These are phyloP conservation scores for Taeniopygia guttata DNA, from an alignment of 2,797 vertebrate genomes.

Conservation along the genomic window DNA sequence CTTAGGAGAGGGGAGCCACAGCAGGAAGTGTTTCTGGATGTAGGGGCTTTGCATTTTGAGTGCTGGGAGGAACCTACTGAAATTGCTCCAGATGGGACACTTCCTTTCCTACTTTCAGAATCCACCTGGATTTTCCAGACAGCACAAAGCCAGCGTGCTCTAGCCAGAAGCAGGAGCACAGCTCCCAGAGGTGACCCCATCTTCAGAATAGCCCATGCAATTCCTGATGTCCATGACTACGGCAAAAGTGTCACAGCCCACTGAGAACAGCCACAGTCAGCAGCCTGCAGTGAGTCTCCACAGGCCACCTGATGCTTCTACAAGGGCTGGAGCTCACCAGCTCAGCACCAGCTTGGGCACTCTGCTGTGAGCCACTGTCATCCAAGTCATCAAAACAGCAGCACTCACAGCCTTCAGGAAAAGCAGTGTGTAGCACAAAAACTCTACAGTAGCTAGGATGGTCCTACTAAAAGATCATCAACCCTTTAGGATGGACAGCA, in stretches of 20 bases:
- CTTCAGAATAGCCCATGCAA: background rate
- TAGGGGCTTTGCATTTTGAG: background rate
- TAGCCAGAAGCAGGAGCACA: background rate
- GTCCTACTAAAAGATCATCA: background rate
- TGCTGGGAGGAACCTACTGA: background rate
- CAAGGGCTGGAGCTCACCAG: background rate
- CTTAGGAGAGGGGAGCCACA: background rate
- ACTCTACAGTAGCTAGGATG: background rate
- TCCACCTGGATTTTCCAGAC: background rate
- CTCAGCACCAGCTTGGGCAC: rapidly evolving
- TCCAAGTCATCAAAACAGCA: background rate
- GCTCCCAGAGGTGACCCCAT: background rate
- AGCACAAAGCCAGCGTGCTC: background rate
- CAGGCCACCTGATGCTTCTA: background rate
- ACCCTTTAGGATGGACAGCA: background rate
- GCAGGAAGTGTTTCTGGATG: background rate
- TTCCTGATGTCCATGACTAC: background rate
- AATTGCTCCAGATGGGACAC: background rate
- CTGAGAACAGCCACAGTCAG: background rate
- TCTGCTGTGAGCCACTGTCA: background rate
- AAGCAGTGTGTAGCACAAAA: background rate
- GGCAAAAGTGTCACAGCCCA: background rate
- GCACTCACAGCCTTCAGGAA: background rate
- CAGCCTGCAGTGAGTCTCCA: background rate
- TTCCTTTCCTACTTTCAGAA: slow-evolving; percentile 3